Conservation (phyloP, 2,113 vertebrate genomes). For the Leptosomus discolor region DNA sequence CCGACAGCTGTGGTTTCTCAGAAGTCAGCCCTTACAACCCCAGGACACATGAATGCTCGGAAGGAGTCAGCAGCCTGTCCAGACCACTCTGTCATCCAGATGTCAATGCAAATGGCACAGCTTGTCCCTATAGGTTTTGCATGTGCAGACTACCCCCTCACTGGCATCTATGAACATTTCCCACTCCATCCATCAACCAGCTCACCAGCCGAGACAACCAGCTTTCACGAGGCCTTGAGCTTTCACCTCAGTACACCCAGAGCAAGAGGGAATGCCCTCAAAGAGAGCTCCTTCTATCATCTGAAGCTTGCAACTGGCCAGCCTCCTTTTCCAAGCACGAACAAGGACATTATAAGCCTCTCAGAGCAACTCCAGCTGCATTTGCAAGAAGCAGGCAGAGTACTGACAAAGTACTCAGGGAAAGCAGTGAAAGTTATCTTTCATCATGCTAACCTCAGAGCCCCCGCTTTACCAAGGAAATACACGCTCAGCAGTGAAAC, state of each 20-base stretch:
- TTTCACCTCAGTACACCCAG: background rate
- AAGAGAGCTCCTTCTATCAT: background rate
- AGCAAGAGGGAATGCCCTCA: background rate
- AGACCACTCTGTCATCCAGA: background rate
- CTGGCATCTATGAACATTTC: background rate
- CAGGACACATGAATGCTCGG: background rate
- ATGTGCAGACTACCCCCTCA: fast-evolving
- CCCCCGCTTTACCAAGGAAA: background rate
- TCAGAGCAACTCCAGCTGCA: background rate
- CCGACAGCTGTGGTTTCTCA: conserved; percentile 21
- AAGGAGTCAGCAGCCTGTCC: background rate
- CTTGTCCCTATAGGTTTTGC: background rate
- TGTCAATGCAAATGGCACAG: background rate
- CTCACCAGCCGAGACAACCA: background rate
- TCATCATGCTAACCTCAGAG: background rate
- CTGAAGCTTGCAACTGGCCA: background rate
- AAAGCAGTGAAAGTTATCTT: background rate
- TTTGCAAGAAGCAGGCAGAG: background rate
- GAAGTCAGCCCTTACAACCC: background rate
- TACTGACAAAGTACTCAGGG: background rate
- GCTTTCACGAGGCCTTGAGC: background rate
- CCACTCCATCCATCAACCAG: background rate
- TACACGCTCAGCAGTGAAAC: fast-evolving
- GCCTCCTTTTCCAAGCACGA: background rate
- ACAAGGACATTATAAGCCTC: background rate